Evolutionary conservation across 2,888 invertebrate species (phyloP).

Genomic region (Polydrusus tereticollis): DNA sequence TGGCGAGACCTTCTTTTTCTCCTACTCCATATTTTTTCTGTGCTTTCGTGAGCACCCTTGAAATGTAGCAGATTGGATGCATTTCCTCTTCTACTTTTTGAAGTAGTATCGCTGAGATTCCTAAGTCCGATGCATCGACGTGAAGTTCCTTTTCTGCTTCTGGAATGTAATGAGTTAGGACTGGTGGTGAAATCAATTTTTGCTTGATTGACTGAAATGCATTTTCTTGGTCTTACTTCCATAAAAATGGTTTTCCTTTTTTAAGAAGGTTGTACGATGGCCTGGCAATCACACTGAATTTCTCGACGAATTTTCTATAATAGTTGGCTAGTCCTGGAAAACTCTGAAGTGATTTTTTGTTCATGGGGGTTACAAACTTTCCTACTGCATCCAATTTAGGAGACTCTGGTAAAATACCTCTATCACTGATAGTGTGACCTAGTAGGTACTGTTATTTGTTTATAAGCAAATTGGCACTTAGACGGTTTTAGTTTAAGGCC

Average conservation of each 20-base stretch:
- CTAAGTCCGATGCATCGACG: neutral
- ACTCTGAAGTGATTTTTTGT: neutral
- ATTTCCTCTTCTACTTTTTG: neutral
- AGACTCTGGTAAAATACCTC: no score
- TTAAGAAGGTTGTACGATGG: no score
- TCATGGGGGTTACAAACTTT: neutral
- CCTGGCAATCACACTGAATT: no score
- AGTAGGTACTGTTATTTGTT: no score
- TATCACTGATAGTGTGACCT: no score
- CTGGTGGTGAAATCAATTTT: neutral
- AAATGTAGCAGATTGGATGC: neutral
- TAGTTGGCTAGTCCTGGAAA: neutral
- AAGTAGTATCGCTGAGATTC: neutral
- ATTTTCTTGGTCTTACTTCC: neutral
- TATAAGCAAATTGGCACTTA: no score
- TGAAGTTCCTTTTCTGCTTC: neutral
- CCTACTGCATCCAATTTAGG: neutral
- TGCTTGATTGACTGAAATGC: neutral
- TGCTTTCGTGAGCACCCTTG: neutral
- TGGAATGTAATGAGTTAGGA: neutral
- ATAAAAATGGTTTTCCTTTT: no score
- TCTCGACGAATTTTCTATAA: no score
- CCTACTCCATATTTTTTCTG: neutral
- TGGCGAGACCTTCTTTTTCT: neutral
- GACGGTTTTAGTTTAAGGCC: no score